These are phyloP conservation scores for Zaprionus bogoriensis DNA, from an alignment of 2,888 invertebrate species.

Conservation along the genomic window DNA sequence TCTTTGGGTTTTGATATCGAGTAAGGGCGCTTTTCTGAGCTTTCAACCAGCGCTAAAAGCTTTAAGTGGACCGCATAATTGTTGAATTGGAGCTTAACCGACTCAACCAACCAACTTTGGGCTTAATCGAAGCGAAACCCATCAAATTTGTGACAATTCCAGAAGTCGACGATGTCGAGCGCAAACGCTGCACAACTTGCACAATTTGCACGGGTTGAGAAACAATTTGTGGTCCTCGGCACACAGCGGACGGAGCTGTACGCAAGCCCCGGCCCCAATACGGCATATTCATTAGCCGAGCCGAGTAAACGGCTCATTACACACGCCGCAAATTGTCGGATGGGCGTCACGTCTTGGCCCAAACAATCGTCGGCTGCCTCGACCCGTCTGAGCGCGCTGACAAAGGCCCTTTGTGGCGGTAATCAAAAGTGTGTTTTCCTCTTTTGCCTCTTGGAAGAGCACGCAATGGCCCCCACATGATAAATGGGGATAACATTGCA, in stretches of 20 bases:
- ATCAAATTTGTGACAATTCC: conserved; percentile 11
- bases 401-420: conserved; percentile 52
- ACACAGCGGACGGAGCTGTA: neutral
- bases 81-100: too few relatives aligned
- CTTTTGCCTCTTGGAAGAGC: conserved; percentile 1
- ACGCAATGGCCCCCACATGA: conserved; percentile 36
- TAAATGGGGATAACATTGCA: conserved; percentile 59
- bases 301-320: conserved; percentile 68
- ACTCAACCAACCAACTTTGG: too few relatives aligned
- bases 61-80: conserved; percentile 5
- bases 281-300: conserved; percentile 54
- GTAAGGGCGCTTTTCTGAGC: conserved; percentile 34
- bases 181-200: conserved; percentile 14
- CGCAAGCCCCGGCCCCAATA: conserved; percentile 9
- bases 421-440: conserved; percentile 66
- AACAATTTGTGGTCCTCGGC: conserved; percentile 35
- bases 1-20: conserved; percentile 47
- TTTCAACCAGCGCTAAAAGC: conserved; percentile 36
- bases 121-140: conserved; percentile 4
- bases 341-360: conserved; percentile 51
- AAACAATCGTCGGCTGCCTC: conserved; percentile 24
- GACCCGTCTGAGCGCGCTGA: conserved; percentile 33
- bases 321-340: conserved; percentile 53
- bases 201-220: conserved; percentile 18
- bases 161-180: conserved; percentile 21